A percentile compares a stretch with the other conserved stretches of the same genome.
Evolutionary conservation across 2,797 vertebrate genomes (phyloP).

Genomic region (Thalassophryne amazonica): DNA sequence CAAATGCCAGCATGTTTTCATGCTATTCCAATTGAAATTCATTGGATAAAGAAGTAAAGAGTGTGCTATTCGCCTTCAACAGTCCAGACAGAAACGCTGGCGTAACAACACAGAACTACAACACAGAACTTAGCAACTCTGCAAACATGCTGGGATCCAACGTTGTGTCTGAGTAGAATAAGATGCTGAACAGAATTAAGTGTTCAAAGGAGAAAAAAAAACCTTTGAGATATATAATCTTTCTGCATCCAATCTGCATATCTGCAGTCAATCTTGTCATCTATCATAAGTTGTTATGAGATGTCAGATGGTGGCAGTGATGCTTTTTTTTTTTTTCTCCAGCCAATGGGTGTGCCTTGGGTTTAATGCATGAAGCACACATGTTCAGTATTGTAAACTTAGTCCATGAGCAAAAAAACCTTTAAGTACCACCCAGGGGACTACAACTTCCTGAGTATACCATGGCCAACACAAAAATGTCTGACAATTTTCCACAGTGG

Average conservation of each 20-base stretch:
- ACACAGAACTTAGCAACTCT: conserved; percentile 65
- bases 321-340: background rate
- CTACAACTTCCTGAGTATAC: too few species aligned
- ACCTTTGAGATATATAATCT: conserved; percentile 8
- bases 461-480: too few species aligned
- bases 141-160: conserved; percentile 65
- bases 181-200: conserved; percentile 46
- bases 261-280: too few species aligned
- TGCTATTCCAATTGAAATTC: conserved; percentile 81
- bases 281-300: conserved; percentile 9
- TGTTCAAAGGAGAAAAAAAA: conserved; percentile 21
- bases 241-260: conserved; percentile 25
- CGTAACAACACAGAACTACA: too few species aligned
- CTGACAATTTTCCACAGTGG: too few species aligned
- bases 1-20: conserved; percentile 84
- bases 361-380: conserved; percentile 2
- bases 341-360: conserved; percentile 25
- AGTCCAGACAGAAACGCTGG: conserved; percentile 68
- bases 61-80: conserved; percentile 72
- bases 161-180: conserved; percentile 59
- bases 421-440: too few species aligned
- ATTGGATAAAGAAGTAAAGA: conserved; percentile 80
- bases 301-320: background rate
- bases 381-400: conserved; percentile 37
- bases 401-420: too few species aligned